Evolutionary conservation across 2,797 vertebrate species (phyloP).

Genomic region (Xiphorhynchus erythropygius): DNA sequence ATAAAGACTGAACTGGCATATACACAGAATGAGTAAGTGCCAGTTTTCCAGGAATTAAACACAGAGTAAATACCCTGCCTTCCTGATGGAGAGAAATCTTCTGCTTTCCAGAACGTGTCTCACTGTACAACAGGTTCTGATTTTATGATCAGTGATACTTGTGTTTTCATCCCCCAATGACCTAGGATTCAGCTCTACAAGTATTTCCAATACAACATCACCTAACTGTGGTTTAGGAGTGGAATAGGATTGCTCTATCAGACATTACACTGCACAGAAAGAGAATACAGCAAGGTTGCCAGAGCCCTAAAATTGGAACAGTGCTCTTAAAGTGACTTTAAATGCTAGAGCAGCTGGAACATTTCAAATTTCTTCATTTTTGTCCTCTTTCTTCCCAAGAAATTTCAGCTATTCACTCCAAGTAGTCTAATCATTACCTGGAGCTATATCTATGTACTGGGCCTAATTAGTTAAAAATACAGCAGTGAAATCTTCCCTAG

Average conservation of each 20-base stretch:
- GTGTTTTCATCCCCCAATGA: neutral
- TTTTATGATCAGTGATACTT: neutral
- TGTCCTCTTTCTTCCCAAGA: neutral
- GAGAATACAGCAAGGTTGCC: neutral
- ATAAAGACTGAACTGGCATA: neutral
- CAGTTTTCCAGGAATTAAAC: neutral
- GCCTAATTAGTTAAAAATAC: slow-evolving; percentile 21
- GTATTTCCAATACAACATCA: neutral
- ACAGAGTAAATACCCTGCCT: neutral
- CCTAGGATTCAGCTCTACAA: neutral
- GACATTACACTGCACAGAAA: neutral
- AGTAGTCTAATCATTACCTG: neutral
- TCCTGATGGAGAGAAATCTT: neutral
- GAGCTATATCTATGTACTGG: neutral
- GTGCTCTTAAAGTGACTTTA: neutral
- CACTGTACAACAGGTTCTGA: neutral
- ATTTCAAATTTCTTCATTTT: neutral
- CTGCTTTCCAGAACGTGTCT: neutral
- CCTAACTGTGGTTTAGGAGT: neutral
- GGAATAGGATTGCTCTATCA: neutral
- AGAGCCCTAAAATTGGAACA: neutral
- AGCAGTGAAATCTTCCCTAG: neutral
- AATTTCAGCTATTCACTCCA: neutral
- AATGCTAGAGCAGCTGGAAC: neutral
- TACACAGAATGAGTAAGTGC: neutral